Base-by-base conservation (phyloP, 2,797 vertebrate species). In the Glossophaga mutica region DNA sequence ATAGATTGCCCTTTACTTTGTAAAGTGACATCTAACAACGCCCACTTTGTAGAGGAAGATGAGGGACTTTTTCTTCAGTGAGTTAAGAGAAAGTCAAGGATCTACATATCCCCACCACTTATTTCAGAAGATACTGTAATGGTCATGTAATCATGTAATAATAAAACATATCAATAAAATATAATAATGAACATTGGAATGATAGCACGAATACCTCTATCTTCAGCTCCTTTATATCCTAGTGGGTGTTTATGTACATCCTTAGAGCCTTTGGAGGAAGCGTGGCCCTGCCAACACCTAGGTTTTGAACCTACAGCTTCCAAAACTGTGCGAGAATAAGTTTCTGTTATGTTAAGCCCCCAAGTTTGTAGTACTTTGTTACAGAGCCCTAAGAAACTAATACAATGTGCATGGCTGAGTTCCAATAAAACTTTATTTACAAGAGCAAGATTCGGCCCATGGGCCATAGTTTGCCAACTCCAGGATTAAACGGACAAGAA, bases 61-160 rank as follows among this genome's bases (percentile, higher is more conserved):
- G 65, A 9, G 39, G 37, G 26, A 68, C 42, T 15, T 87, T 83
- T 62, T 81, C 59, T 70, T 96, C 84, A 76, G 21, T 46, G 73
- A 89, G 16, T 71, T 87, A 91, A 91, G 52, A 97, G 73, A 95
- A 88, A 32, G 68, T 90, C 83, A 96, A 96, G 29, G 46, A 83
- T 55, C 18, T 34, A 89, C 14, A 21, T 34, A 81, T 26, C 85
- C 87, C 59, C 85, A 44, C 59, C 52, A 87, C 12, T 32, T 65
- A 68, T 62, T 95, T 94, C 37, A 76, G 52, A 42, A 94, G 89
- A 71, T 48, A 78, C 9, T 65, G 19, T 29, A 77, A 77, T 70
- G 67, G 77, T 52, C 70, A 62, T 37, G 14, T 34, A 79, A 70
- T 42, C 68, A 70, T 44, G 19, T 73, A 68, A 52, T 76, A 50